Evolutionary conservation across 2,888 invertebrate genomes (phyloP).

Genomic region (Ophion obscuratus): DNA sequence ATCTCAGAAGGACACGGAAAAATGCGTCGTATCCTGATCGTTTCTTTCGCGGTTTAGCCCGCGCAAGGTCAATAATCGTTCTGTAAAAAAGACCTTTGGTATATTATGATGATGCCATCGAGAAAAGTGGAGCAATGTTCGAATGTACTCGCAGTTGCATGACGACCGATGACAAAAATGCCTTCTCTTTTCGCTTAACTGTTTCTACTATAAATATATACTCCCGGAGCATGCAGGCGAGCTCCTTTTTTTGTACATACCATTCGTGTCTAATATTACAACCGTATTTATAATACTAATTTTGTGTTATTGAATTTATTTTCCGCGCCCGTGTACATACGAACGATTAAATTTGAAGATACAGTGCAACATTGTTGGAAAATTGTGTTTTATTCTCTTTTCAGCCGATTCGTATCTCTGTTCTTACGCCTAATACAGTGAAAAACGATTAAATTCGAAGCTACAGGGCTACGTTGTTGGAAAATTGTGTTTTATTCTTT

Average conservation of each 20-base stretch:
- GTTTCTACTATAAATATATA: conserved; percentile 13
- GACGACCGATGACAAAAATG: conserved; percentile 22
- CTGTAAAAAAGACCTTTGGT: conserved; percentile 25
- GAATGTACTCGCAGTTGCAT: background rate
- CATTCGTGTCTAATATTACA: conserved; percentile 39
- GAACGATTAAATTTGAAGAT: conserved; percentile 52
- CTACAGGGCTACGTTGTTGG: conserved; percentile 27
- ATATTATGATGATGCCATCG: conserved; percentile 32
- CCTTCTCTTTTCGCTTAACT: conserved; percentile 16
- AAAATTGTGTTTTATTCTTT: conserved; percentile 9
- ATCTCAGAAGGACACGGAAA: conserved; percentile 89
- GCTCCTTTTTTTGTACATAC: conserved; percentile 51
- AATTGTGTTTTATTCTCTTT: conserved; percentile 3
- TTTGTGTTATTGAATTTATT: conserved; percentile 52
- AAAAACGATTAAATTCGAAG: conserved; percentile 53
- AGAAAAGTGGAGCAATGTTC: background rate
- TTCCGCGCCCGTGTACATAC: conserved; percentile 54
- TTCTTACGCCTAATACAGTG: background rate
- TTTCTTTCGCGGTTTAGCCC: conserved; percentile 74
- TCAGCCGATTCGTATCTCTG: background rate
- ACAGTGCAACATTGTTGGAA: conserved; percentile 30
- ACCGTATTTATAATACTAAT: conserved; percentile 63
- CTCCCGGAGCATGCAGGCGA: conserved; percentile 61
- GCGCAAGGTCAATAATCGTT: conserved; percentile 53
- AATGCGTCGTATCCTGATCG: conserved; percentile 94